Conservation (phyloP, 2,797 vertebrate genomes). For the Borostomias antarcticus region DNA sequence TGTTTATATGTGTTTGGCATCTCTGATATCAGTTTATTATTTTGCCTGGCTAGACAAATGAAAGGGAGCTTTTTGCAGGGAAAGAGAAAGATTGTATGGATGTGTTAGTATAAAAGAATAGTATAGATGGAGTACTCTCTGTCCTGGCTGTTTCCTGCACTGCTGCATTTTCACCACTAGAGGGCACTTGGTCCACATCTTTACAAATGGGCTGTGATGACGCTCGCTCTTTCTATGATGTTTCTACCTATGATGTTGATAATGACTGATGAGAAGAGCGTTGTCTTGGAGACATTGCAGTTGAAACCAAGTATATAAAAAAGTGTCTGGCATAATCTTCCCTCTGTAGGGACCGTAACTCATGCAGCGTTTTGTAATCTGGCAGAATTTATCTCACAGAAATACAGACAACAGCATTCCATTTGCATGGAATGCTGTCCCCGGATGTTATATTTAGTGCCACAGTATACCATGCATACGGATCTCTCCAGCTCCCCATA, state of each 20-base stretch:
- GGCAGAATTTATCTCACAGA: too few relatives aligned
- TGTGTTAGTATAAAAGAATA: too few relatives aligned
- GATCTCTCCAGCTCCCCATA: constrained; percentile 1
- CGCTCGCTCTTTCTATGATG: background rate
- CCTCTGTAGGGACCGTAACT: too few relatives aligned
- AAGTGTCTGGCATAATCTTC: too few relatives aligned
- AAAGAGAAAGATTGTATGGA: background rate
- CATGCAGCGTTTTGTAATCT: too few relatives aligned
- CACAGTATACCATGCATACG: too few relatives aligned
- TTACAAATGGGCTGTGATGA: too few relatives aligned
- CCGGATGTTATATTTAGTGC: too few relatives aligned
- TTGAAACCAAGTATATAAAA: too few relatives aligned
- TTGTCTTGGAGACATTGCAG: background rate
- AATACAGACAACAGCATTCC: too few relatives aligned
- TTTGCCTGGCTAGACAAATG: background rate
- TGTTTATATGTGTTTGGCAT: background rate
- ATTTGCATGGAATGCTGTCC: too few relatives aligned
- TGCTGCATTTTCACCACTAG: constrained; percentile 40
- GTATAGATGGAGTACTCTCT: too few relatives aligned
- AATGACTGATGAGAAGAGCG: background rate
- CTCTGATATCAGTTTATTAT: background rate
- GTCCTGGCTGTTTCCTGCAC: background rate
- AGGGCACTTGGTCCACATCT: constrained; percentile 34
- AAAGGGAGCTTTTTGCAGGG: background rate
- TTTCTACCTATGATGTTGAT: background rate